Conservation (phyloP, 2,113 vertebrate species). For the Trinectes maculatus region DNA sequence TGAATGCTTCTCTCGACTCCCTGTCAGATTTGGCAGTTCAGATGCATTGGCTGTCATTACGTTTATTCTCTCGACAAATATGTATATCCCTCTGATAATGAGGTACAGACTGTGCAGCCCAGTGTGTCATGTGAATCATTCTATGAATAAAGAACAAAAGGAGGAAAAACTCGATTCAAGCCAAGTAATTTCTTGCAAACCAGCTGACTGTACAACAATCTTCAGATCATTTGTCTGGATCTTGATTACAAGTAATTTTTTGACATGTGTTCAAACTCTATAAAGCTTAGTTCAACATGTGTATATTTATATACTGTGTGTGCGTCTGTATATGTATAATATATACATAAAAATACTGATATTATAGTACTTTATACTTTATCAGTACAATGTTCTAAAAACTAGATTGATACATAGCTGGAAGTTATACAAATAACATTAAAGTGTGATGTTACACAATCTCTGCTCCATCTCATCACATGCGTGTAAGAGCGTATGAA, state of each 20-base stretch:
- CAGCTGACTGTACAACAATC: conserved; percentile 9
- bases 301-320: too few relatives aligned
- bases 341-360: background rate
- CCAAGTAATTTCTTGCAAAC: conserved; percentile 17
- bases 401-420: background rate
- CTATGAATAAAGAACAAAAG: conserved; percentile 25
- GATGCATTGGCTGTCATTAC: conserved; percentile 37
- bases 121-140: conserved; percentile 27
- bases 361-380: background rate
- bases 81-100: conserved; percentile 32
- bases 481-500: conserved; percentile 4
- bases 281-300: background rate
- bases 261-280: background rate
- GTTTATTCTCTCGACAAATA: conserved; percentile 34
- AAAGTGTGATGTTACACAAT: background rate
- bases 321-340: background rate
- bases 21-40: conserved; percentile 31
- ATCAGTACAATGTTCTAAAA: background rate
- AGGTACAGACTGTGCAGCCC: conserved; percentile 32
- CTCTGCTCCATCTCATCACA: conserved; percentile 1
- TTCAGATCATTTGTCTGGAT: conserved; percentile 1
- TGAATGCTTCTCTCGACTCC: background rate
- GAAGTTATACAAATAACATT: background rate
- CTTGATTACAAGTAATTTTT: conserved; percentile 10
- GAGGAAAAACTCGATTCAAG: conserved; percentile 6